A percentile compares a stretch with the other conserved stretches of the same genome.
Evolutionary conservation across 2,888 invertebrate species (phyloP).

Genomic region (Spialia ferax): DNA sequence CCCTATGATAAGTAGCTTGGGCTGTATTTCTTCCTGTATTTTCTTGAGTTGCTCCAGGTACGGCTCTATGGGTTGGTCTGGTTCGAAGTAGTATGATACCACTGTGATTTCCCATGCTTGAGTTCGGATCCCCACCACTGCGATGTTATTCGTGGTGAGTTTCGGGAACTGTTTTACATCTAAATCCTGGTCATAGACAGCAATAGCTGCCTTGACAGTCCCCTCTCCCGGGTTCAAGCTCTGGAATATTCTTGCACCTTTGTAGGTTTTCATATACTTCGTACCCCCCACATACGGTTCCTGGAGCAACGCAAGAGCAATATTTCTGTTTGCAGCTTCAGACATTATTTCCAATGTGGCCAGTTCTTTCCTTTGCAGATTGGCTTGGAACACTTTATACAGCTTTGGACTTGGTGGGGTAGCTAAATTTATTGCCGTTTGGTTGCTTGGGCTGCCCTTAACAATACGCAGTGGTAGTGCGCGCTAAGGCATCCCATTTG

Average conservation of each 20-base stretch:
- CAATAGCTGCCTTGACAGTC: conserved; percentile 32
- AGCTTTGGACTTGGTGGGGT: background rate
- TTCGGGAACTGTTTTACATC: conserved; percentile 14
- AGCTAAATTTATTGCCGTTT: too few relatives aligned
- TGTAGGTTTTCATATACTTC: background rate
- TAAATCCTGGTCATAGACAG: conserved; percentile 17
- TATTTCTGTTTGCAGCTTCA: background rate
- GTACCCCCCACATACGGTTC: conserved; percentile 20
- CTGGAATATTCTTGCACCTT: conserved; percentile 27
- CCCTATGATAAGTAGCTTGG: too few relatives aligned
- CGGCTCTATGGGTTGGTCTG: too few relatives aligned
- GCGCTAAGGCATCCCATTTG: conserved; percentile 41
- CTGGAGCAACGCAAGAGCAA: background rate
- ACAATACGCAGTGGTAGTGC: conserved; percentile 4
- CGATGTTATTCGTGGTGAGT: conserved; percentile 11
- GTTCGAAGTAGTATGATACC: background rate
- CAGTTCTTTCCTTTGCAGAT: background rate
- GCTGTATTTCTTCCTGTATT: too few relatives aligned
- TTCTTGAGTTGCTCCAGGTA: too few relatives aligned
- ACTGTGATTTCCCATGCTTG: background rate
- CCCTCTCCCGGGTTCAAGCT: background rate
- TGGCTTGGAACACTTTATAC: conserved; percentile 14
- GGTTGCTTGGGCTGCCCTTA: background rate
- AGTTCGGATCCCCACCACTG: too few relatives aligned
- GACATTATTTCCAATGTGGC: conserved; percentile 8